Evolutionary conservation across 2,888 invertebrate genomes (phyloP), one percentile per base, ranked within the genome.

Genomic region (Coelopa pilipes): DNA sequence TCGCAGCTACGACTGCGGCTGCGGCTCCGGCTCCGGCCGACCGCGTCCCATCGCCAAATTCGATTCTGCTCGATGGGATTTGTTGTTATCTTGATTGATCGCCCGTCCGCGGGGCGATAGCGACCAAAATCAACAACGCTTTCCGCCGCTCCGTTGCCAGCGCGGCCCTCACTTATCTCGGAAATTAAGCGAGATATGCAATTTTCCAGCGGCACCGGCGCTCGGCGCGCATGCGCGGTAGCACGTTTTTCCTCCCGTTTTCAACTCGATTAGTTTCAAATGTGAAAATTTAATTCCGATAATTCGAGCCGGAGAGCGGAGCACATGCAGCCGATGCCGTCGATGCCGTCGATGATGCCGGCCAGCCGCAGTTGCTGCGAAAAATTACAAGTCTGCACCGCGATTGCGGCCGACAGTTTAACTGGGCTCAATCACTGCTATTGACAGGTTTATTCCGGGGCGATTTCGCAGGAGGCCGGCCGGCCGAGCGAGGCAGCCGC

Each of bases 241-340:
- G 71, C 50, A 34, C 62, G 21, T 45, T 65, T 71, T 71, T 46
- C 17, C 53, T 53, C 13, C 60, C 59, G 60, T 70, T 70, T 70
- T 13, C 67, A 49, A 53, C 21, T 74, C 73, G 74, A 74, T 76
- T 72, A 74, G 74, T 72, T 71, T 70, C 73, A 69, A 73, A 76
- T 75, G 73, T 70, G 72, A 72, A 78, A 76, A 78, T 78, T 78
- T 76, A 81, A 79, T 79, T 81, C 76, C 77, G 82, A 83, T 82
- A 83, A 82, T 82, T 83, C 81, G 80, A 76, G 79, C 76, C 79
- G 53, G 81, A 80, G 79, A 79, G 80, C 78, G 77, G 76, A 45
- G 59, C 15, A 47, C 46, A 34, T 59, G 63, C 50, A 19, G 49
- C 21, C 57, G n/a, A 68, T 34, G 21, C 34, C 19, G 53, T 45